These are phyloP conservation scores for Drosophila prostipennis DNA, from an alignment of 2,888 invertebrate species.

Conservation along the genomic window DNA sequence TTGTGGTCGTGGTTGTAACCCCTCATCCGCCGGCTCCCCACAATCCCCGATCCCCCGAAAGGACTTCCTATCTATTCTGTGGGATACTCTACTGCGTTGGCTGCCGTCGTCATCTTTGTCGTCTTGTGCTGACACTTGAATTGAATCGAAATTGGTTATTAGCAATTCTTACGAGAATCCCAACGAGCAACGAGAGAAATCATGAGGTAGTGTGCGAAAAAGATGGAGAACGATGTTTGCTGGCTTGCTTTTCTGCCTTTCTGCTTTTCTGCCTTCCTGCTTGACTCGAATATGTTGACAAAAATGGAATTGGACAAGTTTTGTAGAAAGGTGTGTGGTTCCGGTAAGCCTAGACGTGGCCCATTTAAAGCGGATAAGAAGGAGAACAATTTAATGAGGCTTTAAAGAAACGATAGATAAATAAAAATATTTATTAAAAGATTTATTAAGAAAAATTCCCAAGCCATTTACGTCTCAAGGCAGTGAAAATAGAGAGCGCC, in stretches of 20 bases:
- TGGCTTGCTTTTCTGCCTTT: conserved; percentile 10
- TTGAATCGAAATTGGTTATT: conserved; percentile 80
- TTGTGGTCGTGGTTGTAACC: conserved; percentile 56
- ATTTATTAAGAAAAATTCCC: background rate
- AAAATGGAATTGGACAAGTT: conserved; percentile 54
- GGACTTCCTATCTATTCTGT: conserved; percentile 24
- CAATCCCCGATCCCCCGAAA: conserved; percentile 2
- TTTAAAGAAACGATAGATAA: background rate
- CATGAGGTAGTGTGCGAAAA: conserved; percentile 11
- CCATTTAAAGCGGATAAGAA: background rate
- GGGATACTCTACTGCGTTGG: conserved; percentile 29
- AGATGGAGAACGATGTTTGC: conserved; percentile 14
- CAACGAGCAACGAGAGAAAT: conserved; percentile 30
- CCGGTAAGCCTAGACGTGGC: background rate
- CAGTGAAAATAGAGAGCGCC: background rate
- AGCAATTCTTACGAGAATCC: conserved; percentile 73
- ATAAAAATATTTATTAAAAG: too few relatives aligned
- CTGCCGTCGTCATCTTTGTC: conserved; percentile 59
- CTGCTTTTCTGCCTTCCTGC: conserved; percentile 23
- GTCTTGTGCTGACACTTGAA: conserved; percentile 80
- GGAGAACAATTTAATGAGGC: conserved; percentile 4
- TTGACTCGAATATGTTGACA: conserved; percentile 63
- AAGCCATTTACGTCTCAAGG: too few relatives aligned
- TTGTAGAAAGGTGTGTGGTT: background rate
- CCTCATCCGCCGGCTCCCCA: conserved; percentile 6